phyloP scores from a whole-genome alignment of 2,797 vertebrate genomes.

The Falco cherrug region DNA sequence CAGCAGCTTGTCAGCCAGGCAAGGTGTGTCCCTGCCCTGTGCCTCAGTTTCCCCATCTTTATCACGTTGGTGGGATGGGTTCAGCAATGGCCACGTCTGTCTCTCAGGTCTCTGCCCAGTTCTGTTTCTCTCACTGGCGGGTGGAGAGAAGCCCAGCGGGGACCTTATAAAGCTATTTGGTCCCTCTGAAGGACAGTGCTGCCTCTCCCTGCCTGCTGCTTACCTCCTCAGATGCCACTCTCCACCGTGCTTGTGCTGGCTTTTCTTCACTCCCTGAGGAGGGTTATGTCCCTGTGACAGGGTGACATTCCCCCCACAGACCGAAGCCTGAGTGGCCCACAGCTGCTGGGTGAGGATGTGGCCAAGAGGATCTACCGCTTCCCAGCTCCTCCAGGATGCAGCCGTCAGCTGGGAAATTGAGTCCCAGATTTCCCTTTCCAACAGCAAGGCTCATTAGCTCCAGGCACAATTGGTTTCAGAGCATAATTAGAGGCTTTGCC shows the following conservation, averaged over 20 bases:
- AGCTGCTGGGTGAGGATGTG: background rate
- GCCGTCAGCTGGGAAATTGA: background rate
- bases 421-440: background rate
- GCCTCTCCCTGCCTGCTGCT: background rate
- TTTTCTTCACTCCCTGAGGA: background rate
- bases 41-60: background rate
- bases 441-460: background rate
- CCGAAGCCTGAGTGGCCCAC: background rate
- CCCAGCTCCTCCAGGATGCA: background rate
- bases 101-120: background rate
- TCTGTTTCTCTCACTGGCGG: background rate
- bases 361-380: background rate
- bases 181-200: background rate
- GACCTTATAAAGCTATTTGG: background rate
- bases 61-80: background rate
- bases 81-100: fast-evolving
- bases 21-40: fast-evolving
- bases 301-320: background rate
- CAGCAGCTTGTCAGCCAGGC: background rate
- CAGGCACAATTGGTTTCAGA: background rate
- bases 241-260: background rate
- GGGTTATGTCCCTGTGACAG: background rate
- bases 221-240: background rate
- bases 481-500: background rate
- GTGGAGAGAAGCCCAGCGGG: background rate